Evolutionary conservation across 2,888 invertebrate genomes (phyloP), one percentile per base, ranked within the genome.

Genomic region (Rhopalosiphum nymphaeae): DNA sequence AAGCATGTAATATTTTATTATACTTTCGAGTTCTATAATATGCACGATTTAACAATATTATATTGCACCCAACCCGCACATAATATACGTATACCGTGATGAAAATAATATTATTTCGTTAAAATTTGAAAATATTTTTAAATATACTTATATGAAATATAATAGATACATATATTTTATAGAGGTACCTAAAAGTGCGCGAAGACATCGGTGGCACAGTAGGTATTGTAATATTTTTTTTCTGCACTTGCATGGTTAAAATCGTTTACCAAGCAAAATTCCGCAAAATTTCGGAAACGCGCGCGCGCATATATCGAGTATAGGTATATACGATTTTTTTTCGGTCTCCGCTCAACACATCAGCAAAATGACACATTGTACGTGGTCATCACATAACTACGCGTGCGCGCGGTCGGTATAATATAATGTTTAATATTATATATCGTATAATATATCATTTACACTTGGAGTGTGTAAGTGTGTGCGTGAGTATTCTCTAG

Each of bases 321-420:
- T n/a, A 36, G 57, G 26, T 67, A 29, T 46, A 61, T 87, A 42
- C 36, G 92, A 88, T 88, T 87, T 92, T 93, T 93, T 90, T 9
- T 26, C 57, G 46, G 42, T 92, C 21, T 42, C 36, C 29, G n/a
- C 13, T 26, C 61, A 87, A 87, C 87, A 49, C 92, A 89, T 93
- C 92, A 94, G 94, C 94, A 87, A 89, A 94, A 91, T 94, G 94
- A 94, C 92, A 88, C 92, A 92, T 86, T 56, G 57, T 86, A 67
- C 90, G 29, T 67, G 90, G 90, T 90, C 90, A 90, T 90, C 90
- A 46, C 61, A 90, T 90, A 90, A 90, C 61, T 67, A 61, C 29
- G 29, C 26, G n/a, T 42, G 36, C 46, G 44, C 86, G 21, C 2
- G 78, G 21, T 36, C 78, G 78, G 36, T 78, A 36, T 78, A 78